phyloP scores from a whole-genome alignment of 1,140 invertebrate genomes.

The Camponotus pennsylvanicus region DNA sequence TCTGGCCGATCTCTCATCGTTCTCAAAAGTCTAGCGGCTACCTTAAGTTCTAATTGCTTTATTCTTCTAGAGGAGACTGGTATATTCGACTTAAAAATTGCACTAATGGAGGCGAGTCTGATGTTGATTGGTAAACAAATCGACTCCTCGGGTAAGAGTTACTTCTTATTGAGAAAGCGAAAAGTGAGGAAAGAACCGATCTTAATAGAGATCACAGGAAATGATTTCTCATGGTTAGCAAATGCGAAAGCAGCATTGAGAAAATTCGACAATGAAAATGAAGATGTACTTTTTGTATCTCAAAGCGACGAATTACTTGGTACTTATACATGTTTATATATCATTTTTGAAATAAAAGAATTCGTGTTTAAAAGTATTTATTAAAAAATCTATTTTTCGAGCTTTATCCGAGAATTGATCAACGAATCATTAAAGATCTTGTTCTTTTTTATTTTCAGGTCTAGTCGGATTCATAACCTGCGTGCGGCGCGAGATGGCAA shows the following conservation, averaged over 20 bases:
- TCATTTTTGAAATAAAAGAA: too few relatives aligned
- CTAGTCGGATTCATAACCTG: too few relatives aligned
- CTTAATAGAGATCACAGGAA: conserved; percentile 89
- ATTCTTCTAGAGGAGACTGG: conserved; percentile 92
- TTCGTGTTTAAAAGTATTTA: too few relatives aligned
- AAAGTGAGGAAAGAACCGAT: conserved; percentile 83
- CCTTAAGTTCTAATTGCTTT: conserved; percentile 91
- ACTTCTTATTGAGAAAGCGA: conserved; percentile 87
- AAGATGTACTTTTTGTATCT: conserved; percentile 79
- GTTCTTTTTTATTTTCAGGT: too few relatives aligned
- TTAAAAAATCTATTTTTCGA: too few relatives aligned
- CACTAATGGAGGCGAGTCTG: conserved; percentile 83
- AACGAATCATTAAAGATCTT: too few relatives aligned
- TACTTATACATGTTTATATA: conserved; percentile 20
- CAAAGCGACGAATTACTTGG: conserved; percentile 88
- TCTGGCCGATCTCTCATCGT: conserved; percentile 78
- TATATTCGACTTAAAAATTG: conserved; percentile 79
- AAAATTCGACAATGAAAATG: conserved; percentile 86
- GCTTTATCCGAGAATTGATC: too few relatives aligned
- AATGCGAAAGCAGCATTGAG: conserved; percentile 90
- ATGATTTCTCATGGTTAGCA: conserved; percentile 93
- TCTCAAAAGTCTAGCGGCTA: conserved; percentile 88
- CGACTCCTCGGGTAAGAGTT: conserved; percentile 86
- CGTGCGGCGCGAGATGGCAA: too few relatives aligned
- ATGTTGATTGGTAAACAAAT: conserved; percentile 86